A percentile compares a stretch with the other conserved stretches of the same genome.
Conservation (phyloP, 2,113 vertebrate species). For the Carlito syrichta region DNA sequence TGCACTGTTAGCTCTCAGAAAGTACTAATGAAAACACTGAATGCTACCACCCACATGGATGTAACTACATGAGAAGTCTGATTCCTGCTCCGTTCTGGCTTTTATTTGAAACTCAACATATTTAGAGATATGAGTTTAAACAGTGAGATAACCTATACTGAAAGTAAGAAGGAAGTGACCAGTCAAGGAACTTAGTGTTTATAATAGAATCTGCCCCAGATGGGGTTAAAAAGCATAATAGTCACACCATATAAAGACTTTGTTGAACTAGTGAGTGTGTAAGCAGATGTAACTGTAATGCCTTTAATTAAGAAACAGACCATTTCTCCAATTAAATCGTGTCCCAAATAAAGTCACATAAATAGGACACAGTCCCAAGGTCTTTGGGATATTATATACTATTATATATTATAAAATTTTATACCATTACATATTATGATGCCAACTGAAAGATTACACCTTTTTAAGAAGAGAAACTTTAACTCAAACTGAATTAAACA, state of each 20-base stretch:
- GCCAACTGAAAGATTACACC: background rate
- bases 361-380: background rate
- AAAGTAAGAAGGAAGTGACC: background rate
- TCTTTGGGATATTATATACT: background rate
- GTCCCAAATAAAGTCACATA: conserved; percentile 18
- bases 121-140: conserved; percentile 6
- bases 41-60: conserved; percentile 39
- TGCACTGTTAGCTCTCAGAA: conserved; percentile 71
- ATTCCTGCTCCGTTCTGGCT: background rate
- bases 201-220: background rate
- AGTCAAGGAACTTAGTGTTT: background rate
- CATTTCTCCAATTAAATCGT: conserved; percentile 17
- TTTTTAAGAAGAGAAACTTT: conserved; percentile 27
- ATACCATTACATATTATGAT: too few species aligned
- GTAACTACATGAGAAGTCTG: background rate
- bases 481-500: conserved; percentile 24
- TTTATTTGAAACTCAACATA: background rate
- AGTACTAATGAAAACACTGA: conserved; percentile 62
- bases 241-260: background rate
- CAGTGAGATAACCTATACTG: background rate
- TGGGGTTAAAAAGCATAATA: background rate
- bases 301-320: background rate
- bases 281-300: background rate
- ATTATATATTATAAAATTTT: too few species aligned
- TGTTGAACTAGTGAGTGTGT: background rate